Evolutionary conservation across 2,113 vertebrate genomes (phyloP), one percentile per base, ranked within the genome.

Genomic region (Athene cunicularia): DNA sequence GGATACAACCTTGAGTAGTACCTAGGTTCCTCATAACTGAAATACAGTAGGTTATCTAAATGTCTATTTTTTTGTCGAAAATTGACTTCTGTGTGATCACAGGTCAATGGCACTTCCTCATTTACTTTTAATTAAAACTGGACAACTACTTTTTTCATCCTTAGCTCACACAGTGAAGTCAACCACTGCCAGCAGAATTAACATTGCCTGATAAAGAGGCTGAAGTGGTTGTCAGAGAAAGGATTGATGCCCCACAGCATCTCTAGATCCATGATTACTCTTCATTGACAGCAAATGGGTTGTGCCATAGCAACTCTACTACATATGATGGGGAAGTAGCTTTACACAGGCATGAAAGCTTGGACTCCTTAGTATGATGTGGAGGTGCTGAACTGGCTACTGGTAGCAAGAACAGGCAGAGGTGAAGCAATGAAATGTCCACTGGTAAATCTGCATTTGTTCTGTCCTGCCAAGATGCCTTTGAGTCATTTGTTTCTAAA

Each of bases 311-410:
- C 70, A 81, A 5, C 39, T 60, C 37, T 16, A 2, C 30, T 30
- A 1, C 10, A 1, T 39, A 4, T 17, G 62, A 8, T 5, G 53
- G 35, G 56, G 62, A 60, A 53, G 58, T 58, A 73, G 59, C 32
- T 85, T 24, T 56, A 56, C 71, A 8, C 45, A 24, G 47, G 24
- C n/a, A 32, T 15, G 63, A 77, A n/a, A 58, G 62, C 74, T 30
- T 3, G 20, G 56, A 26, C 50, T 70, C 50, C 39, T 11, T 0
- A 9, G 33, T 6, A 1, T 32, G 63, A 28, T 5, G 2, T 7
- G 27, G 76, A 41, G 88, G 43, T 3, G 1, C 30, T 59, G 53
- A 37, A 14, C 45, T 64, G 80, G 11, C 41, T 86, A 27, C 16
- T 49, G 50, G n/a, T 35, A 72, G 41, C 45, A 39, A 30, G 53